phyloP scores from a whole-genome alignment of 2,888 invertebrate genomes.

The Lasioglossum vierecki region DNA sequence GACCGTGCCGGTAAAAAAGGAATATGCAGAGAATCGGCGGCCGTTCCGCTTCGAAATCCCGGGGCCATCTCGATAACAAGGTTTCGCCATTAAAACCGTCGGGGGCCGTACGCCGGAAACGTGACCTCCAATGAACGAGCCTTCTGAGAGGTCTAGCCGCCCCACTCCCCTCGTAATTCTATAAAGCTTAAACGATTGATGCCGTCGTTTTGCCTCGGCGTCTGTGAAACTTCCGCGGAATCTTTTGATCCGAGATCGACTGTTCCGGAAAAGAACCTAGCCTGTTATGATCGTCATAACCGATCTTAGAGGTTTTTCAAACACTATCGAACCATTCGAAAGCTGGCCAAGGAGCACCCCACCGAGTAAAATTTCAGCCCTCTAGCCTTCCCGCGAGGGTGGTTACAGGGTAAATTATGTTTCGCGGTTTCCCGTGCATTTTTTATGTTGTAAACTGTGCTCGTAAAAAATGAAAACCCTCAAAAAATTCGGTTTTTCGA shows the following conservation, averaged over 20 bases:
- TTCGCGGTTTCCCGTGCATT: too few relatives aligned
- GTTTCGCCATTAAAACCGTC: slow-evolving; percentile 35
- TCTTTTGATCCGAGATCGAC: slow-evolving; percentile 28
- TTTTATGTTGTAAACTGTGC: too few relatives aligned
- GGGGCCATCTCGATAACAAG: slow-evolving; percentile 21
- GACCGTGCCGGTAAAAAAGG: background rate
- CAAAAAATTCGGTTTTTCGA: too few relatives aligned
- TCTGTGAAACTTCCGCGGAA: background rate
- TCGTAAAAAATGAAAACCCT: too few relatives aligned
- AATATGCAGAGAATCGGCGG: background rate
- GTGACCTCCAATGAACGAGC: slow-evolving; percentile 27
- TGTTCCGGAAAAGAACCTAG: background rate
- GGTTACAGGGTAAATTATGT: too few relatives aligned
- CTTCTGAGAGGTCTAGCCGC: background rate
- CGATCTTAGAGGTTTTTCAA: too few relatives aligned
- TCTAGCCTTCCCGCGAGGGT: too few relatives aligned
- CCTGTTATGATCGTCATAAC: too few relatives aligned
- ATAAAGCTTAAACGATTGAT: slow-evolving; percentile 37
- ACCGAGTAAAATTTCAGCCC: too few relatives aligned
- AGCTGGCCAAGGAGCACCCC: too few relatives aligned
- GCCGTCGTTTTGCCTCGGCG: background rate
- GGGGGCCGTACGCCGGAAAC: slow-evolving; percentile 18
- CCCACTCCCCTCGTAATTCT: slow-evolving; percentile 15
- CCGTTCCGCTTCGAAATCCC: background rate
- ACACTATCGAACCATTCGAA: too few relatives aligned